Base-by-base conservation (phyloP, 1,140 invertebrate genomes). In the Ylistrum balloti region DNA sequence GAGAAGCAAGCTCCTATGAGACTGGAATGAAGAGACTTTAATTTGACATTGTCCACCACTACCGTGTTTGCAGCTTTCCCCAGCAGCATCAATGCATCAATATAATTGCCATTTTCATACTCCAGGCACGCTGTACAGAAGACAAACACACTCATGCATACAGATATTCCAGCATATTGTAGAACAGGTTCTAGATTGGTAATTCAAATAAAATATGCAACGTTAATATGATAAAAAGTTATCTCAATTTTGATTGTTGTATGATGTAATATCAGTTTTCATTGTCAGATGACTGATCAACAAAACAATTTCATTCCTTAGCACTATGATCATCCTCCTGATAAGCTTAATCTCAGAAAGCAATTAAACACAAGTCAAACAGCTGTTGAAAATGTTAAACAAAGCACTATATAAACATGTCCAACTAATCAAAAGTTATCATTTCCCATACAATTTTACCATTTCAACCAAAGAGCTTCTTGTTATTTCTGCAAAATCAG, bases 1-100 rank as follows among this genome's bases (percentile, higher is more conserved):
- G 88, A 87, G 48, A 89, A 86, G 22, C 85, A 33, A 32, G 45
- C n/a, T 33, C 88, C 88, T 86, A 89, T 86, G 32, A 89, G 32
- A n/a, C 48, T 32, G 33, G 85, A 89, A 86, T 86, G 85, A 32
- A 89, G 32, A 45, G 88, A 35, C 28, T 86, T 89, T 11, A 86
- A 22, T 56, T 45, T 89, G 5, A 17, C 5, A 33, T 38, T 86
- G 38, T 86, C 86, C 17, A 15, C 86, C 17, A 15, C 28, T 11
- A 32, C 11, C 11, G 28, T 35, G 15, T 33, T 33, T 45, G 85
- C 10, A n/a, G 48, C 17, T 33, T 33, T 48, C 17, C 35, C 13
- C 1, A 86, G 38, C 33, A 45, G 45, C 17, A 86, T 41, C n/a
- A 89, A 33, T 33, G 48, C 88, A 48, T 89, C 88, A 86, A 89